Base-by-base conservation (phyloP, 2,113 vertebrate genomes). In the western clawed frog (Xenopus tropicalis) region DNA sequence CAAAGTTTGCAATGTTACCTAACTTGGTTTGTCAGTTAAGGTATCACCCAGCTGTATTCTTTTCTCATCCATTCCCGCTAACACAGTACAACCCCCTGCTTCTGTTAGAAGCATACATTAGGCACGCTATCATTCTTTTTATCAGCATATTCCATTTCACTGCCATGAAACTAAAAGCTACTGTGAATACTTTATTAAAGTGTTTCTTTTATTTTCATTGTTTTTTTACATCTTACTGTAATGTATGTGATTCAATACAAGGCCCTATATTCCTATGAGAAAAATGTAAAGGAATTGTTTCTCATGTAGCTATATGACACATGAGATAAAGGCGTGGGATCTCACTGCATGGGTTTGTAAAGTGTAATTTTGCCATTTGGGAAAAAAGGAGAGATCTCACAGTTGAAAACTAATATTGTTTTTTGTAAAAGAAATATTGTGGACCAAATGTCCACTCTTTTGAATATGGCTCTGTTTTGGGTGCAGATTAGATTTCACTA, bases 401-500 rank as follows among this genome's bases (percentile, higher is more conserved):
- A 54, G 12, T 9, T 54, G 62, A 43, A 64, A 73, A 12, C n/a
- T 51, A 59, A 61, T 25, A 10, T 42, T 51, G 11, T 21, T 44
- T 42, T 61, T 67, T 67, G 54, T 68, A 51, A 24, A 11, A n/a
- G 24, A 52, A 37, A 68, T 61, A 68, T 61, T n/a, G 29, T 61
- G 42, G 54, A 6, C 25, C 42, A 20, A 20, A 14, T 74, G 63
- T 25, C 54, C 25, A 19, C 57, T 69, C 56, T 63, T 56, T 63
- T 43, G 58, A 51, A 48, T 71, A 11, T 29, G 22, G 46, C 44
- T 61, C 42, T 51, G 59, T 63, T 42, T 69, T 52, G 72, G 25
- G 61, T 22, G 22, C 20, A 69, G 68, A 76, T 69, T 63, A 62
- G 29, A 63, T 76, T 76, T 76, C 73, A 67, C 16, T 52, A 69